Base-by-base conservation (phyloP, 2,113 vertebrate species). In the Pachypanchax playfairii region DNA sequence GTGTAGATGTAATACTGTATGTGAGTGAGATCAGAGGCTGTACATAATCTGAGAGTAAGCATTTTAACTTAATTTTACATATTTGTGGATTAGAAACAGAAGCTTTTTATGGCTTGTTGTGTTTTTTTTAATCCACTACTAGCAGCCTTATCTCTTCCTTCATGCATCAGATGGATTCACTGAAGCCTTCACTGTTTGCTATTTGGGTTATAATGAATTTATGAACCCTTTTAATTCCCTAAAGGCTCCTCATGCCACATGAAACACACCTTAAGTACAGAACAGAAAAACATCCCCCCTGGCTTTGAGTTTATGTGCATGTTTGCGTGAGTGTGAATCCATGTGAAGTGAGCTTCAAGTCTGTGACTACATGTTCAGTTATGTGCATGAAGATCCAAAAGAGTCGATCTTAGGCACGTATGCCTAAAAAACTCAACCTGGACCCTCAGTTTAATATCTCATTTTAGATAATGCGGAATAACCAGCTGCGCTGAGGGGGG, bases 131-230 rank as follows among this genome's bases (percentile, higher is more conserved):
- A n/a, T n/a, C 20, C 17, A 9, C 18, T 22, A 48, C 25, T 46
- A 60, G 43, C 64, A 58, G 20, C 20, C 36, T 39, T 1, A 28
- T 22, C 41, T 54, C 38, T 25, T 59, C 10, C 14, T 11, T 66
- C 22, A 36, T 54, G 52, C 48, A 51, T 77, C 57, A 82, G 66
- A 84, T 80, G 54, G 67, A 70, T 62, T 74, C 61, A 54, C 29
- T 73, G 69, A 52, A 70, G 75, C 70, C 77, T 65, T 85, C 60
- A 41, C 29, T 73, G 44, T 72, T 73, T 80, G 62, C 69, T 73
- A 62, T 82, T 60, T 77, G 54, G 84, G 58, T 70, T 52, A 80
- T 91, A 65, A 87, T 75, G 68, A 70, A 89, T 91, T 88, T 82
- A 86, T 87, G 80, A 90, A 60, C 58, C 36, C 26, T 39, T 60